Evolutionary conservation across 2,888 invertebrate genomes (phyloP).

Genomic region (Argyresthia goedartella): DNA sequence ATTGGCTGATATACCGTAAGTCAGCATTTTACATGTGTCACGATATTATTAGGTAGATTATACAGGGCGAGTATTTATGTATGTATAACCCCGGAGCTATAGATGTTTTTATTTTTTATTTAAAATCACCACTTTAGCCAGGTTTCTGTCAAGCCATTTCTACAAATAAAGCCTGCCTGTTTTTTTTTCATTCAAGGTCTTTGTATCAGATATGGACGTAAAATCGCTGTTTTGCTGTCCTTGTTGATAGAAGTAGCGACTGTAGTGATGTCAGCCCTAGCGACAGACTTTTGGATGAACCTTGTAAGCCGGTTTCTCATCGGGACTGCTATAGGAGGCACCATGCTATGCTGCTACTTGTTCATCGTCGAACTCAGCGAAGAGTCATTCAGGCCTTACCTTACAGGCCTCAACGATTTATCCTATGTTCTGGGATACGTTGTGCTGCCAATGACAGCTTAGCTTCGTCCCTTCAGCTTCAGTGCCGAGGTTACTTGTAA

Average conservation of each 20-base stretch:
- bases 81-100: too few relatives aligned
- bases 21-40: too few relatives aligned
- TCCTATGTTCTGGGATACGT: constrained; percentile 68
- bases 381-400: constrained; percentile 61
- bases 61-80: too few relatives aligned
- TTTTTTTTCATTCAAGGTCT: too few relatives aligned
- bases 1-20: too few relatives aligned
- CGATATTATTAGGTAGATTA: too few relatives aligned
- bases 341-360: constrained; percentile 76
- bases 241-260: constrained; percentile 69
- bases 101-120: too few relatives aligned
- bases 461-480: constrained; percentile 68
- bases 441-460: constrained; percentile 69
- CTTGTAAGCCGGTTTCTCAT: constrained; percentile 69
- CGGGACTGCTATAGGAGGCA: constrained; percentile 73
- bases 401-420: constrained; percentile 67
- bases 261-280: constrained; percentile 62
- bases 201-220: constrained; percentile 73
- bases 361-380: constrained; percentile 74
- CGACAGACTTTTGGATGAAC: constrained; percentile 72
- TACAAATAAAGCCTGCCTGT: too few relatives aligned
- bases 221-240: constrained; percentile 70
- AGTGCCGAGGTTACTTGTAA: constrained; percentile 59
- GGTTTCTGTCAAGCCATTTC: too few relatives aligned
- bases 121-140: too few relatives aligned